Evolutionary conservation across 1,140 invertebrate genomes (phyloP).

Genomic region (Diorhabda sublineata): DNA sequence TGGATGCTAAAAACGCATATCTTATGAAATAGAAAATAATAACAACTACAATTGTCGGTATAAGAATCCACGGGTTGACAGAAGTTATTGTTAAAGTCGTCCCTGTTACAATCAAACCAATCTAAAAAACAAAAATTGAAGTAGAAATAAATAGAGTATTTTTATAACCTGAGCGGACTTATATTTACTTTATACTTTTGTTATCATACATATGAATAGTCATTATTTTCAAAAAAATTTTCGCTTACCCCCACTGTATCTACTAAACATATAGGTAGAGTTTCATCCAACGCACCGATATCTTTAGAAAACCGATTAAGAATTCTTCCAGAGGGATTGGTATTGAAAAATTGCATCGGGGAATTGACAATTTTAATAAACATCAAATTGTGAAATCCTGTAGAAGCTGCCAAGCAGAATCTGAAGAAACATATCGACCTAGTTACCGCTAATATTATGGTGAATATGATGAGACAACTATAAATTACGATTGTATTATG

Average conservation of each 20-base stretch:
- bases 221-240: not conserved
- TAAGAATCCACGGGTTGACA: slow-evolving; percentile 71
- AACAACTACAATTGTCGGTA: slow-evolving; percentile 63
- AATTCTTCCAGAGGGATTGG: slow-evolving; percentile 63
- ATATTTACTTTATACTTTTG: not conserved
- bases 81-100: slow-evolving; percentile 25
- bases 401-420: slow-evolving; percentile 63
- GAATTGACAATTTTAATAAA: slow-evolving; percentile 75
- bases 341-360: slow-evolving; percentile 81
- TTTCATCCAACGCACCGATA: slow-evolving; percentile 60
- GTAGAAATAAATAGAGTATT: not conserved
- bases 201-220: not conserved
- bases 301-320: slow-evolving; percentile 46
- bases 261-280: slow-evolving; percentile 61
- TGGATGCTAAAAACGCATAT: slow-evolving; percentile 73
- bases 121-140: slow-evolving; percentile 22
- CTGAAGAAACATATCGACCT: slow-evolving; percentile 69
- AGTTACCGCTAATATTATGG: slow-evolving; percentile 56
- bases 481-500: slow-evolving; percentile 65
- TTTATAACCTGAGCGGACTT: not conserved
- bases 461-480: slow-evolving; percentile 80
- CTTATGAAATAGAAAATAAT: slow-evolving; percentile 60
- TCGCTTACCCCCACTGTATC: slow-evolving; percentile 69
- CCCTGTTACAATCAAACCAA: slow-evolving; percentile 25
- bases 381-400: slow-evolving; percentile 72